Percentiles rank a stretch among this genome's conserved stretches.
phyloP scores from a whole-genome alignment of 53 echinoderm and acorn worm species.

The Arbacia lixula region DNA sequence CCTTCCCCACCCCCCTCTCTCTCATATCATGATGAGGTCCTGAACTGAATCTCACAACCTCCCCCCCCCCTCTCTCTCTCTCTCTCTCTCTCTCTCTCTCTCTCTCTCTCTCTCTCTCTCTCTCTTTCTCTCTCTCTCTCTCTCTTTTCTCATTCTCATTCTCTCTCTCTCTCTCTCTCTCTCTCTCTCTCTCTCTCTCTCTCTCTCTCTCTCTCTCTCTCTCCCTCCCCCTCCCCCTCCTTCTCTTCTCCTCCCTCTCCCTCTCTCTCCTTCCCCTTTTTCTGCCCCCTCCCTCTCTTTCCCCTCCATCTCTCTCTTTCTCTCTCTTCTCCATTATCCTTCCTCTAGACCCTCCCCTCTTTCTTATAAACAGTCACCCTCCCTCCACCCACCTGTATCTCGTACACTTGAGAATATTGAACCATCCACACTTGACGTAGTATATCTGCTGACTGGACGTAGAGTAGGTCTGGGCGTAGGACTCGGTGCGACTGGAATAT shows the following conservation, averaged over 20 bases:
- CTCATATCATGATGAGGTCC: too few relatives aligned
- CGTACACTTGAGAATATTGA: not conserved
- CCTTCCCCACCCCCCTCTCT: too few relatives aligned
- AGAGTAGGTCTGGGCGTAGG: slow-evolving; percentile 2
- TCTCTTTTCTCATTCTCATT: not conserved
- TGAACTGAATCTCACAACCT: too few relatives aligned
- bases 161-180: not conserved
- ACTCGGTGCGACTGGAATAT: not conserved
- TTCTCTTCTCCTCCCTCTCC: not conserved
- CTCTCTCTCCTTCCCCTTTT: not conserved
- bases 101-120: not conserved
- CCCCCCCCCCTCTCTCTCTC: not conserved
- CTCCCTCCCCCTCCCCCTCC: not conserved
- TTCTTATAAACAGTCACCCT: not conserved
- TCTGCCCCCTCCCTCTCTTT: not conserved
- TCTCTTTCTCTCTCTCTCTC: not conserved
- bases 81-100: not conserved
- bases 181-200: not conserved
- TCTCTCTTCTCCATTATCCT: too few relatives aligned
- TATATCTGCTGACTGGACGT: not conserved
- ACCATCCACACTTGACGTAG: not conserved
- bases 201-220: not conserved
- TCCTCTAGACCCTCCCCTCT: too few relatives aligned
- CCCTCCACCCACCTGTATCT: slow-evolving; percentile 17
- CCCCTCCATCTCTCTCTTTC: not conserved